Base-by-base conservation (phyloP, 2,888 invertebrate genomes). In the Caenorhabditis sp. region DNA sequence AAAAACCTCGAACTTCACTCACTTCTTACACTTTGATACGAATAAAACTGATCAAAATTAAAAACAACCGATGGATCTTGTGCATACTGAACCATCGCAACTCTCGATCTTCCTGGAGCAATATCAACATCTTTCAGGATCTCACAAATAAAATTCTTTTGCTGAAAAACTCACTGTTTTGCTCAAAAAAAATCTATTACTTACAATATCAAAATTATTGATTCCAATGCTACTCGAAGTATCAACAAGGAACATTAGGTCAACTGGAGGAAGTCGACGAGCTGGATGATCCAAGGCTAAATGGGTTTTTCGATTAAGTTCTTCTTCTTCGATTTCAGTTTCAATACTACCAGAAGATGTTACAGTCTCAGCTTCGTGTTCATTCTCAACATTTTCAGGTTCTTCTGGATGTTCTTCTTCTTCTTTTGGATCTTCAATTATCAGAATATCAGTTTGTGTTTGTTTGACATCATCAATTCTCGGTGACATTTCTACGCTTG, bases 11-110 rank as follows among this genome's bases (percentile, higher is more conserved):
- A n/a, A n/a, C n/a, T n/a, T n/a, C 36, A 14, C 49, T 68, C 59
- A 84, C 84, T 70, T 61, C 78, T 70, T 17, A 85, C 79, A 54
- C 78, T 73, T 25, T 72, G 63, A 23, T 67, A 68, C 3, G 81
- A 79, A 61, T 83, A 85, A 66, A 80, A 87, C 57, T 78, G 78
- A 59, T 86, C 85, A 61, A 85, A 87, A 14, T 81, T 81, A 58
- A 87, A 87, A 26, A 82, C 84, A 10, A 86, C 83, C n/a, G 69
- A 71, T 0, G 87, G 84, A 49, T 86, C 83, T 27, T 75, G 77
- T 1, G 84, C 77, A 66, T 84, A 87, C 58, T 82, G 81, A 12
- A 85, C 70, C 57, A 80, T 57, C 2, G 83, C 73, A 0, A 85
- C 77, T 58, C 86, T 50, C 8, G 85, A 84, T 21, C 85, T 67